Percentiles rank a stretch among this genome's conserved stretches.
phyloP scores from a whole-genome alignment of 2,888 invertebrate species.

The Tipula lateralis region DNA sequence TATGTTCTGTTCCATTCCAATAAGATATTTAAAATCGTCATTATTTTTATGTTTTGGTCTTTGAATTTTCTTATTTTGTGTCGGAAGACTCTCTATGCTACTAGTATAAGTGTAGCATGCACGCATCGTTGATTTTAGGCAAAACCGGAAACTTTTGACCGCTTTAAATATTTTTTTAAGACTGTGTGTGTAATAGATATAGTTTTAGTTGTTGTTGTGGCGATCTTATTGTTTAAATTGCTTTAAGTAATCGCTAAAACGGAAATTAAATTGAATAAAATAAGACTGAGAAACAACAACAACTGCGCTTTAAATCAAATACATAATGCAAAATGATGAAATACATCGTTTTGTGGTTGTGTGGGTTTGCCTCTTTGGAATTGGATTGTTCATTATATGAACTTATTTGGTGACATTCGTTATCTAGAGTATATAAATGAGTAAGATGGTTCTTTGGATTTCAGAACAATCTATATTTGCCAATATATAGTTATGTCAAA shows the following conservation, averaged over 20 bases:
- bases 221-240: neutral
- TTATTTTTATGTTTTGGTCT: neutral
- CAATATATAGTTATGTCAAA: too few species aligned
- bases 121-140: conserved; percentile 1
- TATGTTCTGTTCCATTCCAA: neutral
- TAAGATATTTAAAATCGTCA: neutral
- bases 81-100: neutral
- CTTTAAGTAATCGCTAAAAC: conserved; percentile 11
- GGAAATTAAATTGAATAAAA: neutral
- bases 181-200: neutral
- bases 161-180: neutral
- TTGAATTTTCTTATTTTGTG: neutral
- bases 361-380: neutral
- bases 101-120: neutral
- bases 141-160: conserved; percentile 24
- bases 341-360: neutral
- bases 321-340: neutral
- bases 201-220: neutral
- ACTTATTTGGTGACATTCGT: neutral
- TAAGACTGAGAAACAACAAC: neutral
- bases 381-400: neutral
- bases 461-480: too few species aligned
- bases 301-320: neutral
- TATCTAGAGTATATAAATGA: too few species aligned
- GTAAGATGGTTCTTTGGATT: too few species aligned